A percentile compares a stretch with the other conserved stretches of the same genome.
Evolutionary conservation across 2,888 invertebrate genomes (phyloP).

Genomic region (Apantesis nais): DNA sequence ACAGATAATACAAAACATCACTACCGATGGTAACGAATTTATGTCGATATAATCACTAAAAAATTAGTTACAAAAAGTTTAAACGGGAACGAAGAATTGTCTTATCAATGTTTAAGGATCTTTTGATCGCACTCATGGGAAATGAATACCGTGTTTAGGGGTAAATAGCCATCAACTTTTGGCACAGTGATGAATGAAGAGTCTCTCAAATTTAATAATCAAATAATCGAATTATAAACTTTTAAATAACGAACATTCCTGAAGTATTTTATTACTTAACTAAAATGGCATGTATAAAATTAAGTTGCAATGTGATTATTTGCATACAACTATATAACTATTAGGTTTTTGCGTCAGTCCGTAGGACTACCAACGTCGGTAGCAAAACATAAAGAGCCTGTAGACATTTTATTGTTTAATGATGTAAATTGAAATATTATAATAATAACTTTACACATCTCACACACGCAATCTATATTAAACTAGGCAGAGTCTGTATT

Average conservation of each 20-base stretch:
- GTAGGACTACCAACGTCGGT: too few species aligned
- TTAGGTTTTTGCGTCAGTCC: neutral
- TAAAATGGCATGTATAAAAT: too few species aligned
- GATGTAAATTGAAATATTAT: too few species aligned
- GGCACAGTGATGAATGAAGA: neutral
- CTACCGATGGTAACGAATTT: conserved; percentile 43
- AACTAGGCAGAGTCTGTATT: too few species aligned
- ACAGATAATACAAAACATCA: conserved; percentile 40
- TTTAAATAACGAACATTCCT: neutral
- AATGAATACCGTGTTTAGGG: neutral
- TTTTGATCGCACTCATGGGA: conserved; percentile 14
- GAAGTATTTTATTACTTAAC: too few species aligned
- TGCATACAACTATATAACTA: too few species aligned
- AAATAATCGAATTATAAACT: neutral
- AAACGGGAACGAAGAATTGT: conserved; percentile 22
- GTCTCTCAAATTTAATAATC: too few species aligned
- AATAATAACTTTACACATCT: too few species aligned
- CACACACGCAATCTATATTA: too few species aligned
- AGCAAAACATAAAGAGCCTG: too few species aligned
- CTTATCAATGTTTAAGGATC: conserved; percentile 13
- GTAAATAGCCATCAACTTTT: neutral
- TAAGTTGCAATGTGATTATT: too few species aligned
- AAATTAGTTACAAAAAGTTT: conserved; percentile 25
- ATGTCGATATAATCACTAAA: conserved; percentile 20
- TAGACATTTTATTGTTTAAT: too few species aligned